Conservation (phyloP, 2,113 vertebrate genomes). For the Etheostoma cragini region DNA sequence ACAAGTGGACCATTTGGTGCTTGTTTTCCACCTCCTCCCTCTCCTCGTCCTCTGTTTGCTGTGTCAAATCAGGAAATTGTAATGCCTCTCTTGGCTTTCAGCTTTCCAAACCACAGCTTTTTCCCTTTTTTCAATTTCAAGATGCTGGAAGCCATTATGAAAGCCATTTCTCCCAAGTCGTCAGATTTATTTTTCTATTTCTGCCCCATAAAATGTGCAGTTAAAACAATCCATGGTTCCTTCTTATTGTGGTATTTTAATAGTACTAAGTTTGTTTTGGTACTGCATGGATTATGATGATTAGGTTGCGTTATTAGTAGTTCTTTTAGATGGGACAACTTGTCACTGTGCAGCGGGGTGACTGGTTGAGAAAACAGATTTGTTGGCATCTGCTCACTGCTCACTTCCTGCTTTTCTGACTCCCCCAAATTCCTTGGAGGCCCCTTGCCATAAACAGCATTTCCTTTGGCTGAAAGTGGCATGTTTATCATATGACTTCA, state of each 20-base stretch:
- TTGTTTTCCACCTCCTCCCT: not conserved
- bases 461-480: conserved; percentile 41
- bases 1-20: conserved; percentile 25
- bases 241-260: conserved; percentile 36
- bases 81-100: conserved; percentile 29
- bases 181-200: conserved; percentile 4
- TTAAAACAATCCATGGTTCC: not conserved
- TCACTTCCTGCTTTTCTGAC: conserved; percentile 61
- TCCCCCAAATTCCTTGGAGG: conserved; percentile 54
- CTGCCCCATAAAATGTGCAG: conserved; percentile 10
- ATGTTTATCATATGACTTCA: conserved; percentile 19
- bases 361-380: conserved; percentile 16
- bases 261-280: conserved; percentile 4
- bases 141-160: conserved; percentile 36
- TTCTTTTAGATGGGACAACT: not conserved
- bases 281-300: not conserved
- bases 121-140: conserved; percentile 7
- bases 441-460: conserved; percentile 44
- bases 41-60: conserved; percentile 16
- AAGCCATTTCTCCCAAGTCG: not conserved
- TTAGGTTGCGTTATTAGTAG: conserved; percentile 4
- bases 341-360: not conserved
- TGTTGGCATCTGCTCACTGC: conserved; percentile 25
- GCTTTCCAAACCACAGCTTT: conserved; percentile 31
- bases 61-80: conserved; percentile 44